A percentile compares a stretch with the other conserved stretches of the same genome.
Evolutionary conservation across 2,797 vertebrate species (phyloP).

Genomic region (Pseudotriccus pelzelni): DNA sequence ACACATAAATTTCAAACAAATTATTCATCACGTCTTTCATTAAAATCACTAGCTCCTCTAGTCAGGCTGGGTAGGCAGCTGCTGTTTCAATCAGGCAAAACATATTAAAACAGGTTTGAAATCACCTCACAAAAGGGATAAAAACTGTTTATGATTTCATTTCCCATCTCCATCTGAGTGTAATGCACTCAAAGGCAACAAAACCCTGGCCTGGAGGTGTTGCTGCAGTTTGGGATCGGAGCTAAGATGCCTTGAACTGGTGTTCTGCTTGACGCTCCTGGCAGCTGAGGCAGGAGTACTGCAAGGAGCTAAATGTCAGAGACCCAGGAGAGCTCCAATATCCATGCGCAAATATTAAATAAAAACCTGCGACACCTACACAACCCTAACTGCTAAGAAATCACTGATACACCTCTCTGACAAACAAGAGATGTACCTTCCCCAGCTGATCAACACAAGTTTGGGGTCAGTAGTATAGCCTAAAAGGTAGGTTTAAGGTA

Average conservation of each 20-base stretch:
- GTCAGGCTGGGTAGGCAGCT: neutral
- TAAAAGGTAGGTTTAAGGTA: neutral
- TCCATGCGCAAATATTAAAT: neutral
- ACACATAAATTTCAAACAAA: neutral
- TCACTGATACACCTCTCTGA: neutral
- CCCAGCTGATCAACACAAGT: neutral
- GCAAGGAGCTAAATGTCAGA: neutral
- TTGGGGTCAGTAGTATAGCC: neutral
- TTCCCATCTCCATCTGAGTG: neutral
- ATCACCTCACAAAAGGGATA: neutral
- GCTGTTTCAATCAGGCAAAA: neutral
- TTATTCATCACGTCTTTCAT: neutral
- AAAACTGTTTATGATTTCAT: neutral
- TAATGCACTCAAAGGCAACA: neutral
- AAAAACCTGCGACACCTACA: neutral
- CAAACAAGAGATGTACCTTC: neutral
- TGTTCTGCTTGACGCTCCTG: neutral
- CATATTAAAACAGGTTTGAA: neutral
- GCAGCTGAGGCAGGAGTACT: neutral
- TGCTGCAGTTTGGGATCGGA: neutral
- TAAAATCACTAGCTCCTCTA: neutral
- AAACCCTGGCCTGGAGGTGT: neutral
- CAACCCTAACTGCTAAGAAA: neutral
- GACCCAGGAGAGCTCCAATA: neutral
- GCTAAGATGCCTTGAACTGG: neutral